Evolutionary conservation across 2,888 invertebrate species (phyloP).

Genomic region (Pseudanteris insignis): DNA sequence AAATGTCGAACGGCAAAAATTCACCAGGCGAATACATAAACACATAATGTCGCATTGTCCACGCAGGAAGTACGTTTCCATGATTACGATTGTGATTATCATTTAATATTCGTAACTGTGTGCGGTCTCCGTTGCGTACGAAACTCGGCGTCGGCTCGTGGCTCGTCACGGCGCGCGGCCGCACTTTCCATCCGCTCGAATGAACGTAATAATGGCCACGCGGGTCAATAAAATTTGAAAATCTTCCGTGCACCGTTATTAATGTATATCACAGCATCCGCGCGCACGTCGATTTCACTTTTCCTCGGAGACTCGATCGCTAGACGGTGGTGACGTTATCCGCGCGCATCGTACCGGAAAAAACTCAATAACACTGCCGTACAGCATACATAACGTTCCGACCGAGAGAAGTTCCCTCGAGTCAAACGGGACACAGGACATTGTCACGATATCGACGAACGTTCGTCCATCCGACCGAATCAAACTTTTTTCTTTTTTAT

Average conservation of each 20-base stretch:
- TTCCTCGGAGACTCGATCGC: conserved; percentile 36
- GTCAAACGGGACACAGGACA: conserved; percentile 20
- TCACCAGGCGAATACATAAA: too few relatives aligned
- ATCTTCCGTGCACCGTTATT: conserved; percentile 22
- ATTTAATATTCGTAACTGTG: too few relatives aligned
- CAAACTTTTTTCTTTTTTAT: conserved; percentile 12
- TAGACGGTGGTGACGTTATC: conserved; percentile 36
- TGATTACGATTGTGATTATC: background rate
- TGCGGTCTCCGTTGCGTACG: too few relatives aligned
- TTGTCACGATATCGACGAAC: conserved; percentile 29
- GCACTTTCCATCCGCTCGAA: conserved; percentile 31
- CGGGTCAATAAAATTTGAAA: conserved; percentile 41
- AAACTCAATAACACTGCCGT: conserved; percentile 43
- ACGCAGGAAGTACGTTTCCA: too few relatives aligned
- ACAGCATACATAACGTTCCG: conserved; percentile 31
- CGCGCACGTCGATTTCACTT: conserved; percentile 41
- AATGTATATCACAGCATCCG: conserved; percentile 34
- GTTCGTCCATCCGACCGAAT: conserved; percentile 12
- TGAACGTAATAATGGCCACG: conserved; percentile 30
- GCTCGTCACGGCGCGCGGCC: background rate
- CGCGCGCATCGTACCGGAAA: conserved; percentile 46
- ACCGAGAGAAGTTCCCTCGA: conserved; percentile 34
- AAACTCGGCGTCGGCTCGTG: background rate
- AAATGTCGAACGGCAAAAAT: too few relatives aligned
- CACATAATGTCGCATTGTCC: too few relatives aligned